phyloP scores from a whole-genome alignment of 1,140 invertebrate species.

The Lamellibrachia luymesi region DNA sequence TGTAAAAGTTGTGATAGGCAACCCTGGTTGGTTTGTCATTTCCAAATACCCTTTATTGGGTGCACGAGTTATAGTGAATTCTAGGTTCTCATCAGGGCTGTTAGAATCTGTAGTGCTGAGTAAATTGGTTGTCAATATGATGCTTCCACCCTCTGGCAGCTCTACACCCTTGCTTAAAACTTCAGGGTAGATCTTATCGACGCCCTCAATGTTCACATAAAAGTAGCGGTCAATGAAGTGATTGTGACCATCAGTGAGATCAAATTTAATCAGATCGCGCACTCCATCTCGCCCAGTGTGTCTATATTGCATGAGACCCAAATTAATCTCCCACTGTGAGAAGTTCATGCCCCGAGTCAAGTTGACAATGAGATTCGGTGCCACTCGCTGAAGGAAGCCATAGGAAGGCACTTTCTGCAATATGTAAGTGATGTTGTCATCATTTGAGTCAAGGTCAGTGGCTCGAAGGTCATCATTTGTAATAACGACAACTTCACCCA shows the following conservation, averaged over 20 bases:
- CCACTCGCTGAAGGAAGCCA: slow-evolving; percentile 46
- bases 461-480: slow-evolving; percentile 52
- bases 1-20: slow-evolving; percentile 53
- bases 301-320: slow-evolving; percentile 48
- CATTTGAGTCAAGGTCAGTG: slow-evolving; percentile 54
- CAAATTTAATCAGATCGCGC: slow-evolving; percentile 56
- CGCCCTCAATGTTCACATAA: slow-evolving; percentile 53
- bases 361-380: slow-evolving; percentile 36
- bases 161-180: slow-evolving; percentile 53
- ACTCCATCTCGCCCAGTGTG: slow-evolving; percentile 51
- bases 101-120: slow-evolving; percentile 54
- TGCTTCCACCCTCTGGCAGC: slow-evolving; percentile 52
- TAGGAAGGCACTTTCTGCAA: slow-evolving; percentile 48
- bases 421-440: slow-evolving; percentile 49
- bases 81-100: slow-evolving; percentile 48
- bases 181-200: slow-evolving; percentile 52
- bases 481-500: slow-evolving; percentile 50
- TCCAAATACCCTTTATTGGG: slow-evolving; percentile 55
- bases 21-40: slow-evolving; percentile 44
- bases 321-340: slow-evolving; percentile 55
- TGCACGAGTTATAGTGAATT: slow-evolving; percentile 52
- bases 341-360: slow-evolving; percentile 53
- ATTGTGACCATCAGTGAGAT: slow-evolving; percentile 57
- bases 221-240: slow-evolving; percentile 55
- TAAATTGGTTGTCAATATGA: slow-evolving; percentile 51